phyloP scores from a whole-genome alignment of 2,113 vertebrate genomes.

The Mionectes macconnelli region DNA sequence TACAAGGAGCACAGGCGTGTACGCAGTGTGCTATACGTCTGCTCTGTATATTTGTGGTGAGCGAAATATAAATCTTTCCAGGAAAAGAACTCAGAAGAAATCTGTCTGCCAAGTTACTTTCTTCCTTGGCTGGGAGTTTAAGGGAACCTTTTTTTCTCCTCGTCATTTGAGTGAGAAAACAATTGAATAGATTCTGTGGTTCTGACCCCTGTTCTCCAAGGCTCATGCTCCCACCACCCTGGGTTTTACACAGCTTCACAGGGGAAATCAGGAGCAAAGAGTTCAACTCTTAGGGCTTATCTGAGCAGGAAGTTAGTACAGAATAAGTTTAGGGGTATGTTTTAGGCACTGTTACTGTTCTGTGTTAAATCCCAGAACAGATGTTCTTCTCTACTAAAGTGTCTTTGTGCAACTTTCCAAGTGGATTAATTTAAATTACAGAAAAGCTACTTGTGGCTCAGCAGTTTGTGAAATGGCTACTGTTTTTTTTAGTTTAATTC shows the following conservation, averaged over 20 bases:
- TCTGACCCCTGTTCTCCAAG: conserved; percentile 2
- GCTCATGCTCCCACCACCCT: neutral
- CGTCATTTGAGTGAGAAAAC: neutral
- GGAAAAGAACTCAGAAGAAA: neutral
- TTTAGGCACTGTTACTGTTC: neutral
- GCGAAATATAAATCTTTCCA: conserved; percentile 49
- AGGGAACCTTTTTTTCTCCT: neutral
- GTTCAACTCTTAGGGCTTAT: conserved; percentile 18
- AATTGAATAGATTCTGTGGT: neutral
- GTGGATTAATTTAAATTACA: neutral
- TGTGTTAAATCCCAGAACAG: neutral
- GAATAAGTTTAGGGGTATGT: neutral
- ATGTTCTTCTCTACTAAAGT: neutral
- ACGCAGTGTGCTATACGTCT: neutral
- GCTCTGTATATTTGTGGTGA: conserved; percentile 23
- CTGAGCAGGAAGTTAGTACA: conserved; percentile 19
- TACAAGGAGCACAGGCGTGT: conserved; percentile 10
- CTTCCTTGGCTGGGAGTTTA: conserved; percentile 7
- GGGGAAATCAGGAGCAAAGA: neutral
- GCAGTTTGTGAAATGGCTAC: neutral
- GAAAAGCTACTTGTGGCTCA: neutral
- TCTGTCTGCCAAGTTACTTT: conserved; percentile 52
- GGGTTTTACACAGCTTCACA: neutral
- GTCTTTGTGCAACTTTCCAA: neutral
- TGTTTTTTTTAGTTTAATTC: neutral